Evolutionary conservation across 2,888 invertebrate genomes (phyloP), one percentile per base, ranked within the genome.

Genomic region (Endotricha flammealis): DNA sequence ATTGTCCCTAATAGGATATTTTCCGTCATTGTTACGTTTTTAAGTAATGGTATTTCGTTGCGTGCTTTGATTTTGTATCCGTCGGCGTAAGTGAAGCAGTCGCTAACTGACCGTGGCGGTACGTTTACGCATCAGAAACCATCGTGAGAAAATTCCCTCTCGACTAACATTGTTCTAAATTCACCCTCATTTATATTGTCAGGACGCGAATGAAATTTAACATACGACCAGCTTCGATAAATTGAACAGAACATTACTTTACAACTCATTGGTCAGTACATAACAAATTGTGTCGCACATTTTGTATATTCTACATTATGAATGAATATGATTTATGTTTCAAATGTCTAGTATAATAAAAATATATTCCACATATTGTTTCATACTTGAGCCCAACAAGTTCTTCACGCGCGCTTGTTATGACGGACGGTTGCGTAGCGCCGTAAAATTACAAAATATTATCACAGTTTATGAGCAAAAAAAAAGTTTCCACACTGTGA

Each of bases 111-210:
- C 77, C 82, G 74, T 79, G 66, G 71, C 71, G 63, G 47, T 57
- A 54, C 48, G 61, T 78, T 74, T 57, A 77, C 74, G 85, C 81
- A 70, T 70, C 76, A 81, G 47, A 67, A 74, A 66, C 50, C 62
- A 45, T 53, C 81, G 85, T 86, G 85, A 70, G 85, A 85, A 80
- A 59, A 75, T 67, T 70, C 66, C 65, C 60, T 61, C 61, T 62
- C 51, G 57, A 54, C 64, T 54, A 51, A 64, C 70, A 76, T 80
- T 81, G 78, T 79, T 76, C 63, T 68, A 57, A 58, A 61, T 64
- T 64, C 64, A 63, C 69, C 67, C 73, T 67, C 64, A 58, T 73
- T 65, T 66, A 54, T 64, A 59, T 51, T 57, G 59, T 59, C 57
- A 48, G 57, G 59, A 54, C 24, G 23, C 28, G 38, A 32, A 32